phyloP scores from a whole-genome alignment of 2,888 invertebrate species.

The Crossocerus cetratus region DNA sequence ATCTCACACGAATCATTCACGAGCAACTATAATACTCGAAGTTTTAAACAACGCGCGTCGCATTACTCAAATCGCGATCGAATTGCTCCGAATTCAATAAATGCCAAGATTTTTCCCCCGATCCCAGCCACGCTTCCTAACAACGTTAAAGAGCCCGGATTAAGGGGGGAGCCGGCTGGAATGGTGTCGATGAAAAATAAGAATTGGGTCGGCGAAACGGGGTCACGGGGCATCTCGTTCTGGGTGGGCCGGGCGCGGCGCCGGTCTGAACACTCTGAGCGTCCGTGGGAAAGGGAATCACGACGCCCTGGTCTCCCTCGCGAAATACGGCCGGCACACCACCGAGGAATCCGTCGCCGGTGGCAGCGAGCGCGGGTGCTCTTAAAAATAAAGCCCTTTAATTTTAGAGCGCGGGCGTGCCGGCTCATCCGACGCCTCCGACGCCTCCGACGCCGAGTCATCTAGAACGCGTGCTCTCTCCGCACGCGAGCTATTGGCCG shows the following conservation, averaged over 20 bases:
- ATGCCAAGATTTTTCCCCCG: no score
- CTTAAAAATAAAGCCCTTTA: constrained; percentile 15
- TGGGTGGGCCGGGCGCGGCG: constrained; percentile 1
- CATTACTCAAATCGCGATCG: no score
- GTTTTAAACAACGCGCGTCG: no score
- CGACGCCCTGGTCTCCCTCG: constrained; percentile 10
- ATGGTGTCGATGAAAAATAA: constrained; percentile 20
- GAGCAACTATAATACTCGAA: no score
- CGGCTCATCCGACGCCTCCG: not conserved
- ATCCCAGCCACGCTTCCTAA: no score
- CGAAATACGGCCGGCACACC: constrained; percentile 7
- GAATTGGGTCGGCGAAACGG: constrained; percentile 25
- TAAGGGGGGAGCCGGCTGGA: constrained; percentile 7
- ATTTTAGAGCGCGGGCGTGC: constrained; percentile 24
- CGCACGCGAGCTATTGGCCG: not conserved
- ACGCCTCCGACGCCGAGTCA: not conserved
- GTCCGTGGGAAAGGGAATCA: constrained; percentile 11
- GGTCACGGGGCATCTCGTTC: constrained; percentile 11
- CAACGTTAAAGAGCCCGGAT: constrained; percentile 11
- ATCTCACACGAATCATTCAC: no score
- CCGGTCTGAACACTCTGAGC: no score
- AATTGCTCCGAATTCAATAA: no score
- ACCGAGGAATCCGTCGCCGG: not conserved
- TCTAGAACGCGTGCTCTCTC: not conserved
- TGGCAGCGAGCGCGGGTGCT: not conserved